Evolutionary conservation across 1,140 invertebrate species (phyloP), one percentile per base, ranked within the genome.

Genomic region (Tribolium castaneum): DNA sequence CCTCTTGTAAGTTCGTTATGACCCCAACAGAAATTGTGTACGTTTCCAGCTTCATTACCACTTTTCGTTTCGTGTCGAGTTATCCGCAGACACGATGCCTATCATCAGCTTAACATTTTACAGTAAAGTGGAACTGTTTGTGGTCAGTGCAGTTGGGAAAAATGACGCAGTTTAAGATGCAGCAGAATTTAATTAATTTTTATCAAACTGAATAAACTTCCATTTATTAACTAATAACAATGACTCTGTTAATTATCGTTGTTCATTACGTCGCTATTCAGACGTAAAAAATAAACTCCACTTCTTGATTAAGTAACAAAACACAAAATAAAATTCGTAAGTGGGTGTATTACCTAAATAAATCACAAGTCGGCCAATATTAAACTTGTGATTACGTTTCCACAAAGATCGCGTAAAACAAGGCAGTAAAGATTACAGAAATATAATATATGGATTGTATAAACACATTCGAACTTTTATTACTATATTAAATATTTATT

Each of bases 1-100:
- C 7, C 39, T 45, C 10, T 66, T 30, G 59, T 66, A 35, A 39
- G 59, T 66, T 66, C 56, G 56, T 62, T 62, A 62, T 10, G 50
- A 14, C 16, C 52, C 16, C 13, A 56, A 56, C 52, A 56, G 52
- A 56, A 56, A 56, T 56, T 56, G 52, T 56, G 13, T 56, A 56
- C 7, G 19, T 56, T 22, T 56, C 52, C 52, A 9, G 52, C 52
- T 56, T 56, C 16, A 19, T 56, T 56, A 56, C 12, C 16, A 56
- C 12, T 51, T 51, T 51, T 51, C 50, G 14, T 51, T 6, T 13
- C 5, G 5, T 56, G 52, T 7, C 9, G 52, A 56, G 7, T 13
- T 39, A 39, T 39, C 34, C 9, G 9, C 34, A 39, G 1, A 1
- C 34, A 39, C 9, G 6, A 39, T 39, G 34, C 34, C 34, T 39